Conservation (phyloP, 2,113 vertebrate species). For the Rostratula benghalensis region DNA sequence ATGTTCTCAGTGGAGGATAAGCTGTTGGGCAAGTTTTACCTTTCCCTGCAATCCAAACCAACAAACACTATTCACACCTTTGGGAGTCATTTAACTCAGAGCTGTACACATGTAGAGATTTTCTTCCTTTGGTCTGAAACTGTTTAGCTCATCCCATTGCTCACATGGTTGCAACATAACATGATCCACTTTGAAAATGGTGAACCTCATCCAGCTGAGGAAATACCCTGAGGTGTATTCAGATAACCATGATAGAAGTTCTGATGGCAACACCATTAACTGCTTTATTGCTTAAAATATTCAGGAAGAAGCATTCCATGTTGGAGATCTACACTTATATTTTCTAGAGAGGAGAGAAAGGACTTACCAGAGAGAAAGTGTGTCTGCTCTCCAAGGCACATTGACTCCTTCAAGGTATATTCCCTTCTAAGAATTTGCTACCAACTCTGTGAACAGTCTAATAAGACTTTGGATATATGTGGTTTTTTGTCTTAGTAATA, state of each 20-base stretch:
- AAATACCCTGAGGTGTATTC: background rate
- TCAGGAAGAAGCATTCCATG: fast-evolving
- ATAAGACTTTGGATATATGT: background rate
- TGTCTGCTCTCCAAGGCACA: background rate
- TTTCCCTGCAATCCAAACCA: background rate
- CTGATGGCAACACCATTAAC: background rate
- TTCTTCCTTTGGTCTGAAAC: background rate
- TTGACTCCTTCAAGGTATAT: background rate
- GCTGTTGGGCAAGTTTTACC: background rate
- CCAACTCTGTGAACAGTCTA: background rate
- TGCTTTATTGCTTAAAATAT: background rate
- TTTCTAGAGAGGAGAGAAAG: background rate
- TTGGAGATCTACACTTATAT: background rate
- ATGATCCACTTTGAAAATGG: background rate
- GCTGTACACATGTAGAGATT: background rate
- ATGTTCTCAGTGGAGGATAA: background rate
- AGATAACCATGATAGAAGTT: background rate
- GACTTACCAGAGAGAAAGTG: background rate
- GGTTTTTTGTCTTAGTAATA: background rate
- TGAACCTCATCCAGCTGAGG: background rate
- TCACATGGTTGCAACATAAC: background rate
- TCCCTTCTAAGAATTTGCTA: background rate
- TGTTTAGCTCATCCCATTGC: background rate
- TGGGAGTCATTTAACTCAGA: background rate
- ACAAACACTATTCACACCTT: background rate